phyloP scores from a whole-genome alignment of 2,113 vertebrate genomes.

The Leptosomus discolor region DNA sequence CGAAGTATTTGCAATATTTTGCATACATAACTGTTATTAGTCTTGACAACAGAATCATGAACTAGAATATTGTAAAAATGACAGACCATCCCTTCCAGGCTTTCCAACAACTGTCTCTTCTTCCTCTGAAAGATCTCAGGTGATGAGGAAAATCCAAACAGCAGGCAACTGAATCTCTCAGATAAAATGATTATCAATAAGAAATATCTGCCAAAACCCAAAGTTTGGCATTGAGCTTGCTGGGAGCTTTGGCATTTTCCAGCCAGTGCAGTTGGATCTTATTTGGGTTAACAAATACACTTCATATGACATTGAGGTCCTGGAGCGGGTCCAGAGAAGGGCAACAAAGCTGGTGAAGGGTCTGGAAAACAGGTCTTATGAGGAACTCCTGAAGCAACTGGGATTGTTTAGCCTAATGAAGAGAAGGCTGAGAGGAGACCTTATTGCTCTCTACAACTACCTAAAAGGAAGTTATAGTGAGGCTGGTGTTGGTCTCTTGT shows the following conservation, averaged over 20 bases:
- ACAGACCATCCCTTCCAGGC: background rate
- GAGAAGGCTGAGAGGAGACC: too few relatives aligned
- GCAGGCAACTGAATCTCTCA: background rate
- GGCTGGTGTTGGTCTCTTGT: too few relatives aligned
- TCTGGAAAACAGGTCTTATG: too few relatives aligned
- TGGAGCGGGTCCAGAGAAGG: too few relatives aligned
- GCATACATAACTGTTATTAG: background rate
- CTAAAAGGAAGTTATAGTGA: too few relatives aligned
- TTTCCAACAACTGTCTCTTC: background rate
- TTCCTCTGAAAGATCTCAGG: background rate
- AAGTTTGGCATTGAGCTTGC: background rate
- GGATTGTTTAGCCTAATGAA: too few relatives aligned
- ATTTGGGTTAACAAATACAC: background rate
- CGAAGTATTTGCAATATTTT: background rate
- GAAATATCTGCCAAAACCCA: background rate
- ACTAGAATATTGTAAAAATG: background rate
- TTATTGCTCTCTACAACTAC: too few relatives aligned
- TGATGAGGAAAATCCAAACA: background rate
- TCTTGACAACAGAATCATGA: background rate
- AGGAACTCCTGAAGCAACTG: too few relatives aligned
- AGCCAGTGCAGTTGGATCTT: background rate
- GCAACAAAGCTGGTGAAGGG: too few relatives aligned
- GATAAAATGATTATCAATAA: background rate
- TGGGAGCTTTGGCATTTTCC: background rate
- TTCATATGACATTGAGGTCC: too few relatives aligned